Evolutionary conservation across 2,888 invertebrate genomes (phyloP), one percentile per base, ranked within the genome.

Genomic region (Sminthurides aquaticus): DNA sequence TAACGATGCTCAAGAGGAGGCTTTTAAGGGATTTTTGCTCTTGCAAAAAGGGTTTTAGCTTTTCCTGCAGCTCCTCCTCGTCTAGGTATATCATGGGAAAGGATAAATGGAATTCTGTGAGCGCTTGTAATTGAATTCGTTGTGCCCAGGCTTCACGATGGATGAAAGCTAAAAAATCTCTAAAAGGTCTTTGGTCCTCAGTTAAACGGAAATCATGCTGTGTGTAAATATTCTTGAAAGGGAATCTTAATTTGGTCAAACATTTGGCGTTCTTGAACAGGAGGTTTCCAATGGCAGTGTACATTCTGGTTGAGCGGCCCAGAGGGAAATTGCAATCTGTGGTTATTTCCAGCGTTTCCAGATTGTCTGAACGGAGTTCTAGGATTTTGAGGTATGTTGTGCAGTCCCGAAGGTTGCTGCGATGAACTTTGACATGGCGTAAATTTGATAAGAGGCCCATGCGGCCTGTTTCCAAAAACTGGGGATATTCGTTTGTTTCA

Each of bases 271-370:
- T 71, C n/a, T 65, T 63, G 8, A 52, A 22, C 1, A 71, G 57
- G 0, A 73, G 55, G n/a, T 29, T 56, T 5, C 57, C 68, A 2
- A 74, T 54, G 43, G 68, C 59, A 3, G 64, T 62, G 57, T 73
- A 74, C 59, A 74, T 69, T 20, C 64, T 64, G 5, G 59, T 49
- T 15, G 71, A 52, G 26, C 70, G 70, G 1, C 67, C 60, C 1
- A 70, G 71, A 8, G 68, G 71, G 61, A 74, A 71, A 43, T 68
- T 70, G 63, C 73, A 73, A 26, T 74, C 74, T 0, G 74, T 73
- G 1, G 71, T 72, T 8, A 74, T 52, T 29, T 70, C 69, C 43
- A 74, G 49, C 3, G 68, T 59, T 49, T 67, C 67, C 11, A 74
- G 24, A 3, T 65, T 54, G 2, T 57, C 54, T 43, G 68, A 72